Conservation (phyloP, 2,888 invertebrate species). For the Archips crataeganus region DNA sequence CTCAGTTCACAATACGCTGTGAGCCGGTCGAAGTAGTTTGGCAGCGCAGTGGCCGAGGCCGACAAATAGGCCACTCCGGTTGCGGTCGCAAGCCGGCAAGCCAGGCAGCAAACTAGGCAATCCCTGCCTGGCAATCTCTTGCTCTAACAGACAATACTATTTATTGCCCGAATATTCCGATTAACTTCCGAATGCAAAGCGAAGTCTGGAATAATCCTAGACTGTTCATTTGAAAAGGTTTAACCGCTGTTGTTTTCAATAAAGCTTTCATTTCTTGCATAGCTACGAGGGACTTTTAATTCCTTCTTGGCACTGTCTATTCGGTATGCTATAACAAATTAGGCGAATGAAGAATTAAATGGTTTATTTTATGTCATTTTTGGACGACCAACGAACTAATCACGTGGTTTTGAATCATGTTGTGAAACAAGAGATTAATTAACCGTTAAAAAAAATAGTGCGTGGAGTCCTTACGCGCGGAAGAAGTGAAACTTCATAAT, state of each 20-base stretch:
- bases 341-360: too few species aligned
- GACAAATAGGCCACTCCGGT: constrained; percentile 28
- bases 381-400: too few species aligned
- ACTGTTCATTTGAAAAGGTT: background rate
- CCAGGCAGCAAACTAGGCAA: constrained; percentile 11
- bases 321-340: too few species aligned
- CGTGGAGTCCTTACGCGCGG: too few species aligned
- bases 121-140: constrained; percentile 27
- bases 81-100: constrained; percentile 25
- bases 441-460: too few species aligned
- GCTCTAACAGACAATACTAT: constrained; percentile 37
- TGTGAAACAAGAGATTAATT: too few species aligned
- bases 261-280: too few species aligned
- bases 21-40: background rate
- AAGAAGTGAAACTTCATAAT: too few species aligned
- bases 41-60: constrained; percentile 2
- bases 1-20: background rate
- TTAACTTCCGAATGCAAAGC: constrained; percentile 7
- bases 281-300: too few species aligned
- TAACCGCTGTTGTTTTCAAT: background rate
- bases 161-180: constrained; percentile 37
- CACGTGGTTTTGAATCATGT: too few species aligned
- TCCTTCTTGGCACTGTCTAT: too few species aligned
- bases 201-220: constrained; percentile 20
- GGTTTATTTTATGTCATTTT: too few species aligned